These are phyloP conservation scores for Thripadectes ignobilis DNA, from an alignment of 2,797 vertebrate species.

Conservation along the genomic window DNA sequence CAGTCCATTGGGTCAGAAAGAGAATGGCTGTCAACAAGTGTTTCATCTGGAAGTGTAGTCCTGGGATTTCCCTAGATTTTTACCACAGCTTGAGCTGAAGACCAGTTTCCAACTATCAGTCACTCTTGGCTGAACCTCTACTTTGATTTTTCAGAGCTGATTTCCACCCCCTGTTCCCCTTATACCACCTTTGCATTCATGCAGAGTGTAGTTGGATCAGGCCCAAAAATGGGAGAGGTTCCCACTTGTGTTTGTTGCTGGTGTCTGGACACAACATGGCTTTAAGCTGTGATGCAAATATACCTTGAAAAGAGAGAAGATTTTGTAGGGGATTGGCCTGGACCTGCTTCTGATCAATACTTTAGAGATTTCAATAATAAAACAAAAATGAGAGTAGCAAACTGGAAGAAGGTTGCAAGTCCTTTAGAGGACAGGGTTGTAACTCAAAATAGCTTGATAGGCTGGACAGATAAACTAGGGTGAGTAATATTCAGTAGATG, in stretches of 20 bases:
- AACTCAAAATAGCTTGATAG: not conserved
- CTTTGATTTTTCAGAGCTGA: conserved; percentile 12
- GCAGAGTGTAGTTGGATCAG: not conserved
- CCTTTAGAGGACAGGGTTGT: not conserved
- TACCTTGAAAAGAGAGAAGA: not conserved
- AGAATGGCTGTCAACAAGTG: conserved; percentile 41
- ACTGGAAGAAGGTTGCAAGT: not conserved
- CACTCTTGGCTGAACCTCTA: not conserved
- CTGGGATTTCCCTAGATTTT: conserved; percentile 38
- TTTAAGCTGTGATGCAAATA: not conserved
- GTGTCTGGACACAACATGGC: not conserved
- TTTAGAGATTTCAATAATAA: not conserved
- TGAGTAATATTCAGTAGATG: not conserved
- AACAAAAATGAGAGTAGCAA: not conserved
- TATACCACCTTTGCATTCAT: not conserved
- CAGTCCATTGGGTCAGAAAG: conserved; percentile 53
- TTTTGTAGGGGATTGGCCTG: not conserved
- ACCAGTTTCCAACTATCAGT: not conserved
- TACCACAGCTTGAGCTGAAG: not conserved
- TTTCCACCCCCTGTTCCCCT: not conserved
- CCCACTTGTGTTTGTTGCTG: not conserved
- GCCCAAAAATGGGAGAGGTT: not conserved
- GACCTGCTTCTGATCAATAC: not conserved
- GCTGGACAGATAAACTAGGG: not conserved
- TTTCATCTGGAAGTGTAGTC: conserved; percentile 10